phyloP scores from a whole-genome alignment of 2,113 vertebrate genomes.

The Cygnus atratus region DNA sequence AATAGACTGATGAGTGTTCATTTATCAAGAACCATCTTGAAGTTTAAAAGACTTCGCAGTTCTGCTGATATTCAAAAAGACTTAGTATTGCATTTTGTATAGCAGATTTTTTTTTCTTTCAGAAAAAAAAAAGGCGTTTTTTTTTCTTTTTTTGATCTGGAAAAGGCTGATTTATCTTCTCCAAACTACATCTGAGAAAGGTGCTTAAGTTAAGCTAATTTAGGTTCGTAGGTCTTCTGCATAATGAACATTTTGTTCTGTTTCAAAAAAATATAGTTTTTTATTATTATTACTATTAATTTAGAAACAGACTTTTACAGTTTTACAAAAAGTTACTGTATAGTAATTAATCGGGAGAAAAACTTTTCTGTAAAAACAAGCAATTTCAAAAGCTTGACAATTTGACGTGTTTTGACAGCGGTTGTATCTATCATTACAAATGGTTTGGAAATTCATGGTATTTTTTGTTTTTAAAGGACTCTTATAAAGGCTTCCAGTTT shows the following conservation, averaged over 20 bases:
- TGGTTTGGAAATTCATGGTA: slow-evolving; percentile 33
- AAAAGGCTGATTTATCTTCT: neutral
- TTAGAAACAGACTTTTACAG: neutral
- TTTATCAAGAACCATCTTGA: neutral
- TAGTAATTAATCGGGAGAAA: neutral
- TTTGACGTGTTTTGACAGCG: slow-evolving; percentile 48
- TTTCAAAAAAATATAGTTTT: neutral
- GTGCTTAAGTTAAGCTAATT: neutral
- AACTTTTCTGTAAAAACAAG: neutral
- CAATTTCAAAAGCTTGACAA: slow-evolving; percentile 1
- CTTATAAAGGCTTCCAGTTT: neutral
- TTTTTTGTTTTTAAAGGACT: slow-evolving; percentile 30
- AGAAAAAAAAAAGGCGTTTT: neutral
- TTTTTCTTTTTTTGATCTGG: neutral
- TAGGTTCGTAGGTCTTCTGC: neutral
- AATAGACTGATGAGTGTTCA: neutral
- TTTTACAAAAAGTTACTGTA: neutral
- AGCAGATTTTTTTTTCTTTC: neutral
- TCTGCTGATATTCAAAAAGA: neutral
- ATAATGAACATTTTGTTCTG: neutral
- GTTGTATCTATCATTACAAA: neutral
- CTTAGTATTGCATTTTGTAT: neutral
- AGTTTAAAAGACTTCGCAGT: neutral
- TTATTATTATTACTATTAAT: neutral
- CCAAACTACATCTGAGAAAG: neutral